These are phyloP conservation scores for Dascillus cervinus DNA, from an alignment of 2,888 invertebrate genomes.

Conservation along the genomic window DNA sequence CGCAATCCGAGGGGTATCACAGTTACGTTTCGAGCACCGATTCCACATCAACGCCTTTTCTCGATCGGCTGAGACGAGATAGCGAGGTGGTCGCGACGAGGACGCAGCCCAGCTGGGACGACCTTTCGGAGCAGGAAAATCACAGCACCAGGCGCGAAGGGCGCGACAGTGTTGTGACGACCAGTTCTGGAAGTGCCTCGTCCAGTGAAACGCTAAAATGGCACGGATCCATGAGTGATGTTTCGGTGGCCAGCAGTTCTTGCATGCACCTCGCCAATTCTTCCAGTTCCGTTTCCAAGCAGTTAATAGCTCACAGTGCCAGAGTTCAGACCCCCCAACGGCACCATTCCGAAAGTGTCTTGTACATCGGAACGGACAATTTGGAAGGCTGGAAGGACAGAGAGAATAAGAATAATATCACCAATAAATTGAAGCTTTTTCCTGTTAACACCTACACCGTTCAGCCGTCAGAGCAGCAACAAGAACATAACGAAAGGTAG, in stretches of 20 bases:
- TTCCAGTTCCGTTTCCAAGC: slow-evolving; percentile 37
- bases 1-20: slow-evolving; percentile 73
- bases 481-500: slow-evolving; percentile 14
- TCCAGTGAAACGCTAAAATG: slow-evolving; percentile 74
- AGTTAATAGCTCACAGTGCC: slow-evolving; percentile 68
- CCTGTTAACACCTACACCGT: slow-evolving; percentile 64
- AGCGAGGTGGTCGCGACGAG: slow-evolving; percentile 48
- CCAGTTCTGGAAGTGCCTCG: slow-evolving; percentile 53
- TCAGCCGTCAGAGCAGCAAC: slow-evolving; percentile 32
- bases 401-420: slow-evolving; percentile 38
- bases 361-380: slow-evolving; percentile 48
- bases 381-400: slow-evolving; percentile 34
- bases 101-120: slow-evolving; percentile 41
- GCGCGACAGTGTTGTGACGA: slow-evolving; percentile 57
- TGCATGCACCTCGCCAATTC: slow-evolving; percentile 45
- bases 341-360: slow-evolving; percentile 68
- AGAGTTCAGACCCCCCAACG: slow-evolving; percentile 69
- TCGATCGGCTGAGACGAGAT: slow-evolving; percentile 61
- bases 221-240: slow-evolving; percentile 69
- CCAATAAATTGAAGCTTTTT: slow-evolving; percentile 56
- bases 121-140: slow-evolving; percentile 29
- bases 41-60: slow-evolving; percentile 66
- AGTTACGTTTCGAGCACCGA: slow-evolving; percentile 73
- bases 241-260: slow-evolving; percentile 55
- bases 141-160: slow-evolving; percentile 36